A percentile compares a stretch with the other conserved stretches of the same genome.
phyloP scores from a whole-genome alignment of 2,888 invertebrate species.

The Andrena bucephala region DNA sequence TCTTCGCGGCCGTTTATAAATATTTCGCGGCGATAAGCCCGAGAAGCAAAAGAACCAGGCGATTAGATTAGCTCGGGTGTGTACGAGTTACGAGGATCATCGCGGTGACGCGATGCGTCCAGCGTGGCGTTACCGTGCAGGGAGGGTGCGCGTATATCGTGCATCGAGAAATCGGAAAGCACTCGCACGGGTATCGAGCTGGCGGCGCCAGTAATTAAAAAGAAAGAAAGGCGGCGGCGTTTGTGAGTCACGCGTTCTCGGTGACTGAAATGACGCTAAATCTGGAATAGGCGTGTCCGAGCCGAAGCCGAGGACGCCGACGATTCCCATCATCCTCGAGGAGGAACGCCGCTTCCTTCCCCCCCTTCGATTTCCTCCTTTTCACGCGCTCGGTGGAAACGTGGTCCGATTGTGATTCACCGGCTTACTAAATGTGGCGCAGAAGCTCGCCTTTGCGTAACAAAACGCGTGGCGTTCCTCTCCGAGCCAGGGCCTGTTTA shows the following conservation, averaged over 20 bases:
- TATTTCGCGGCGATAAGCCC: slow-evolving; percentile 32
- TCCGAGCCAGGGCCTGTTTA: slow-evolving; percentile 20
- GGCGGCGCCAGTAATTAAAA: background rate
- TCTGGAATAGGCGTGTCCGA: slow-evolving; percentile 42
- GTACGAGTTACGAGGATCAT: slow-evolving; percentile 25
- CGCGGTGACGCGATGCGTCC: background rate
- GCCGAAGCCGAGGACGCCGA: background rate
- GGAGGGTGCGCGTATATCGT: background rate
- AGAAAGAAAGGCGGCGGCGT: background rate
- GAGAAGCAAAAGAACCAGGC: background rate
- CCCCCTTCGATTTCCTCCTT: background rate
- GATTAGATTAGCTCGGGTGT: slow-evolving; percentile 45
- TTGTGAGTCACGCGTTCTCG: slow-evolving; percentile 32
- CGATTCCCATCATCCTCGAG: background rate
- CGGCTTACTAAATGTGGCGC: slow-evolving; percentile 41
- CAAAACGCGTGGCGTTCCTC: slow-evolving; percentile 1
- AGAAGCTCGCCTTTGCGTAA: slow-evolving; percentile 43
- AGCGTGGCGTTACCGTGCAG: background rate
- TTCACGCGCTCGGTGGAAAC: background rate
- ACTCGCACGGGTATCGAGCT: no score
- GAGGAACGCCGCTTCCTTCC: background rate
- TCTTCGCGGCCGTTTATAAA: slow-evolving; percentile 35
- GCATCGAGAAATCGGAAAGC: background rate
- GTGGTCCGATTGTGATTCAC: slow-evolving; percentile 52
- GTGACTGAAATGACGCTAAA: slow-evolving; percentile 43